A percentile compares a stretch with the other conserved stretches of the same genome.
phyloP scores from a whole-genome alignment of 2,113 vertebrate genomes.

The Odontesthes bonariensis region DNA sequence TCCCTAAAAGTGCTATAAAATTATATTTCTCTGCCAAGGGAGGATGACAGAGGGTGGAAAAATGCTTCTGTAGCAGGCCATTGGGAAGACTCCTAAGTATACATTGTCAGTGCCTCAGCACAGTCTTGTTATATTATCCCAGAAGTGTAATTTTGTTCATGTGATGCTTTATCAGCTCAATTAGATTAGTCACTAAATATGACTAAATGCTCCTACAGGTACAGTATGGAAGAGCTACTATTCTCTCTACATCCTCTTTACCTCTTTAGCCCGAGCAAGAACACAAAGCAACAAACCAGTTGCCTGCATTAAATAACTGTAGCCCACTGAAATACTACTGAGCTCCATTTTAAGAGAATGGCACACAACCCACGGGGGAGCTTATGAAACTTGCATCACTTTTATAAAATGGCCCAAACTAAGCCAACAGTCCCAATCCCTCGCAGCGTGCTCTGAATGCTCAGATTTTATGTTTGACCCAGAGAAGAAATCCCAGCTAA shows the following conservation, averaged over 20 bases:
- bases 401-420: slow-evolving; percentile 59
- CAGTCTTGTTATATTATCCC: slow-evolving; percentile 5
- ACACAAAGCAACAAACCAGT: slow-evolving; percentile 13
- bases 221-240: background rate
- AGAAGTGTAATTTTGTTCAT: background rate
- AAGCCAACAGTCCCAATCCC: slow-evolving; percentile 36
- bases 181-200: slow-evolving; percentile 8
- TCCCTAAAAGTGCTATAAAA: slow-evolving; percentile 12
- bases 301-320: slow-evolving; percentile 36
- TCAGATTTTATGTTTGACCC: slow-evolving; percentile 17
- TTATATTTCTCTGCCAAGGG: background rate
- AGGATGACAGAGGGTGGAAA: background rate
- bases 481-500: slow-evolving; percentile 44
- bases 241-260: background rate
- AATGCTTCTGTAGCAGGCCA: background rate
- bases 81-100: background rate
- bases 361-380: slow-evolving; percentile 36
- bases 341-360: slow-evolving; percentile 44
- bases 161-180: slow-evolving; percentile 9
- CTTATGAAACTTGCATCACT: slow-evolving; percentile 53
- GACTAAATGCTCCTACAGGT: slow-evolving; percentile 2
- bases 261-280: background rate
- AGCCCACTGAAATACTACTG: background rate
- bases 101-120: background rate
- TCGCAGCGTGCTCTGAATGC: slow-evolving; percentile 32